Evolutionary conservation across 2,113 vertebrate genomes (phyloP).

Genomic region (Pheucticus melanocephalus): DNA sequence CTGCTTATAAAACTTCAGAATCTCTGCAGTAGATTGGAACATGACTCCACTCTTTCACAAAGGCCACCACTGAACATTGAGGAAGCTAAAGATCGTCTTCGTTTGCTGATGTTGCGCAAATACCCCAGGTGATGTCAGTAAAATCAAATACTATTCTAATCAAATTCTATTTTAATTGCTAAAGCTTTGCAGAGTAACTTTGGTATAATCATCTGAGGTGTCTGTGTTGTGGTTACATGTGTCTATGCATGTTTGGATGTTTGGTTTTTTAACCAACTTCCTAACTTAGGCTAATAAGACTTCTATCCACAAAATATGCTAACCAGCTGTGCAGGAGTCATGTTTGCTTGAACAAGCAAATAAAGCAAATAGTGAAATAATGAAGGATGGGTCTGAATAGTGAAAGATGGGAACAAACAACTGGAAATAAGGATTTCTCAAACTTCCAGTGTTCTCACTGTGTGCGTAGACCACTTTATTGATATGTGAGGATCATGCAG

Average conservation of each 20-base stretch:
- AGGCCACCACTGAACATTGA: conserved; percentile 87
- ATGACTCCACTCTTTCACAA: conserved; percentile 74
- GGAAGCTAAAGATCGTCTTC: conserved; percentile 92
- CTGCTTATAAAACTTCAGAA: conserved; percentile 93
- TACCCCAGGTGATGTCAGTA: conserved; percentile 79
- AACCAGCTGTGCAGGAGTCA: not conserved
- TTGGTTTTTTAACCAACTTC: not conserved
- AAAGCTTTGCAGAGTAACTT: not conserved
- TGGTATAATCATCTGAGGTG: not conserved
- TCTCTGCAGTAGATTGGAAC: conserved; percentile 88
- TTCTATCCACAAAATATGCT: not conserved
- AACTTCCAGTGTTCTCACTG: not conserved
- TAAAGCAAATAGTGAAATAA: not conserved
- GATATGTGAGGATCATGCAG: not conserved
- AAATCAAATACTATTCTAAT: not conserved
- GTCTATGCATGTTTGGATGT: no score
- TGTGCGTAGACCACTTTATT: not conserved
- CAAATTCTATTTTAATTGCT: not conserved
- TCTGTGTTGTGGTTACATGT: not conserved
- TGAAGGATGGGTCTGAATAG: not conserved
- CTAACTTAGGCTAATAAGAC: not conserved
- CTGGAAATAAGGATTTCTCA: not conserved
- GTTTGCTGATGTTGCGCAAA: conserved; percentile 84
- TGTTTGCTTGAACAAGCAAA: not conserved
- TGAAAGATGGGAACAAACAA: not conserved